phyloP scores from a whole-genome alignment of 1,140 invertebrate species.

The Ceratina calcarata region DNA sequence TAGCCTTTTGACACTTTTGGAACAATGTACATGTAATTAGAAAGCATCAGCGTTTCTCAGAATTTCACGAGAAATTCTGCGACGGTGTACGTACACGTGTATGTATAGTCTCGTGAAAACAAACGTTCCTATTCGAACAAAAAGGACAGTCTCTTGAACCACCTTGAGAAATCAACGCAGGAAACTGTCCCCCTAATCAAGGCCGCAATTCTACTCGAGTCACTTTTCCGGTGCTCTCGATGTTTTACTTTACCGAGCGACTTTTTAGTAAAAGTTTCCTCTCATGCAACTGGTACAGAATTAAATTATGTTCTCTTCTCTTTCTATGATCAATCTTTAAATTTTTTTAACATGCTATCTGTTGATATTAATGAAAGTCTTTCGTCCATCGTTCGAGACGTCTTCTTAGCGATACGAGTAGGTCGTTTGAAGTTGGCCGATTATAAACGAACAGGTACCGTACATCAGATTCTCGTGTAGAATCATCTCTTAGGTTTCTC shows the following conservation, averaged over 20 bases:
- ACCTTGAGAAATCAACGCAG: conserved; percentile 9
- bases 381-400: no score
- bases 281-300: not conserved
- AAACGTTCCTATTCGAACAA: conserved; percentile 2
- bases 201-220: conserved; percentile 1
- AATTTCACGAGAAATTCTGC: conserved; percentile 11
- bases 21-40: conserved; percentile 11
- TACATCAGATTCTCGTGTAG: no score
- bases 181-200: conserved; percentile 16
- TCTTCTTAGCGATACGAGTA: no score
- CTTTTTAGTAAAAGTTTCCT: not conserved
- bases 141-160: not conserved
- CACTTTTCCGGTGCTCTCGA: not conserved
- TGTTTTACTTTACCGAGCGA: not conserved
- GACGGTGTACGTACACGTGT: not conserved
- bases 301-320: no score
- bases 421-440: no score
- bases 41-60: conserved; percentile 25
- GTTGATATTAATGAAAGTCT: no score
- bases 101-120: not conserved
- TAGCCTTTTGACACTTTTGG: not conserved
- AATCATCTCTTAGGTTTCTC: not conserved
- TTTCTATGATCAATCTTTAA: no score
- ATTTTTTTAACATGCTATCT: no score
- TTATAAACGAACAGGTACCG: no score